Evolutionary conservation across 2,888 invertebrate genomes (phyloP), one percentile per base, ranked within the genome.

Genomic region (Linyphia triangularis): DNA sequence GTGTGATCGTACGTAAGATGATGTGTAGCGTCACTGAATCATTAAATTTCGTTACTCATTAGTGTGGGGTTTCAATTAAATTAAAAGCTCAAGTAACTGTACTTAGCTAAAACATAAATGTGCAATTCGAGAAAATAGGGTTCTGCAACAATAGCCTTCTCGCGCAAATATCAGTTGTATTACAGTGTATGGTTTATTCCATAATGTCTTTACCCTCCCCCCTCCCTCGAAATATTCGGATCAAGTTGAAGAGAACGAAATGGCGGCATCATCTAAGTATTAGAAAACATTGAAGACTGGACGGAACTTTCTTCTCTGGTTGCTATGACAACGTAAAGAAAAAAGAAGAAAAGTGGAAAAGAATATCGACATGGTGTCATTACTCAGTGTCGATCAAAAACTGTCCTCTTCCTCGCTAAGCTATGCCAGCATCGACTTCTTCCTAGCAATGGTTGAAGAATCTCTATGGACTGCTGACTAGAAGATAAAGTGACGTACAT

Each of bases 371-470:
- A 88, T 57, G 82, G 13, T 28, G 86, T 70, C 88, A 88, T 88
- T 88, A 88, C 70, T 88, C 88, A 88, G 69, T 83, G 88, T 88
- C 88, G 88, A 88, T 88, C 88, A 88, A 88, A 88, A 88, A 88
- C 86, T 88, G 86, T 88, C 86, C 73, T 73, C 81, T 82, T 81
- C 51, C 81, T 88, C 86, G 57, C 86, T 88, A 75, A 88, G 86
- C 86, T 88, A 88, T 88, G 86, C 86, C 57, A 28, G 72, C 65
- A 81, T 88, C 75, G 79, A 88, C 86, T 88, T 67, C 61, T 82
- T 57, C 75, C 73, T 24, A 69, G 86, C 86, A 67, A 81, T 88
- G 81, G 81, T 81, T 88, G 86, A 69, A 81, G 81, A 88, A 75
- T 88, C 86, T 82, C 86, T 75, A 88, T 75, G 75, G 86, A 88